These are phyloP conservation scores for Endomychus coccineus DNA, from an alignment of 2,888 invertebrate species.

Conservation along the genomic window DNA sequence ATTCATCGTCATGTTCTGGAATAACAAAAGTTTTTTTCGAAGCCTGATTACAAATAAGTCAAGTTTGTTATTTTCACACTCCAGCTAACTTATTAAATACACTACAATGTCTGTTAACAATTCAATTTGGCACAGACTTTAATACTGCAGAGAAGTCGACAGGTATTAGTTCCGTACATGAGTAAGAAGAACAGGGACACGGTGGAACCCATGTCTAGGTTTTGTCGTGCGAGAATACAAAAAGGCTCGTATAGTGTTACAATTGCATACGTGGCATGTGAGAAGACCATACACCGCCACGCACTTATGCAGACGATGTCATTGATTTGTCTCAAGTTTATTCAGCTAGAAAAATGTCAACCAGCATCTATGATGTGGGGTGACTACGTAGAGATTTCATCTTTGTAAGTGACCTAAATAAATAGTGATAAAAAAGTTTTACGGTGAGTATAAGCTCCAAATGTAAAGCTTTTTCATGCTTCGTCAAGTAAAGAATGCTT, in stretches of 20 bases:
- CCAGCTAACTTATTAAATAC: too few relatives aligned
- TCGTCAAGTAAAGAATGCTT: too few relatives aligned
- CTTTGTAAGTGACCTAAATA: conserved; percentile 13
- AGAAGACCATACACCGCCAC: conserved; percentile 2
- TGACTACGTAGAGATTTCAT: conserved; percentile 17
- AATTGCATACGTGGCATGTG: conserved; percentile 26
- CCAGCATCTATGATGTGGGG: conserved; percentile 30
- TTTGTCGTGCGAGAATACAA: conserved; percentile 21
- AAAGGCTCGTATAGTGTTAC: conserved; percentile 33
- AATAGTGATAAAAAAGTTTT: conserved; percentile 9
- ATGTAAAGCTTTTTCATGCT: too few relatives aligned
- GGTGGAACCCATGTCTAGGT: conserved; percentile 33
- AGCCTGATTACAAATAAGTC: too few relatives aligned
- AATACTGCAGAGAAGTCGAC: conserved; percentile 36
- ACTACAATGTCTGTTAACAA: too few relatives aligned
- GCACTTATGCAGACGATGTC: conserved; percentile 11
- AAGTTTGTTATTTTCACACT: too few relatives aligned
- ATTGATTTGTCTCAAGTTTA: neutral
- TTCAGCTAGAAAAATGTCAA: conserved; percentile 36
- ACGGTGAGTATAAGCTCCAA: too few relatives aligned
- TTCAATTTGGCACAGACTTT: too few relatives aligned
- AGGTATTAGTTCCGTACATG: conserved; percentile 39
- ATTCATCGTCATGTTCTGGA: too few relatives aligned
- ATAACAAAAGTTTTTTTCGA: too few relatives aligned
- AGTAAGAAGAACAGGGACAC: conserved; percentile 33